Evolutionary conservation across 2,888 invertebrate species (phyloP).

Genomic region (Enoplolaimus lenunculus): DNA sequence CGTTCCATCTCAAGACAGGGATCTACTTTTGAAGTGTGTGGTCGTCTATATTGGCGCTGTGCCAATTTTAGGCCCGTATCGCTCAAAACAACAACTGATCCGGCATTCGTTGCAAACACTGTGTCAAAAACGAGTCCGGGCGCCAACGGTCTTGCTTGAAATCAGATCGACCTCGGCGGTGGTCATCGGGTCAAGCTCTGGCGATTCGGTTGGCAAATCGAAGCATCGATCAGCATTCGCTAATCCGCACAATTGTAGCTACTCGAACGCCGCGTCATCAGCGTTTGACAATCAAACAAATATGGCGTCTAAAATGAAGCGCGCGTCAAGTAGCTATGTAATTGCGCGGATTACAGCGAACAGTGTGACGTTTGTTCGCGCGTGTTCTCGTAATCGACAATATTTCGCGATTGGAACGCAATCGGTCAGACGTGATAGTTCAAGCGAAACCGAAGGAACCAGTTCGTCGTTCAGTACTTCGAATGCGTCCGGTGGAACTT

Average conservation of each 20-base stretch:
- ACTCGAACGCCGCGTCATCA: conserved; percentile 64
- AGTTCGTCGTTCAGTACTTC: not conserved
- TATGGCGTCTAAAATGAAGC: conserved; percentile 48
- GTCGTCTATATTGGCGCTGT: not conserved
- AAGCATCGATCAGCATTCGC: not conserved
- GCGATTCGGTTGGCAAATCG: too few species aligned
- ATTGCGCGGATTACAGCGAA: conserved; percentile 74
- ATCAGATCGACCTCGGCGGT: conserved; percentile 46
- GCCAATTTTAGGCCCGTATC: conserved; percentile 2
- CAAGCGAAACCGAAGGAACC: conserved; percentile 6
- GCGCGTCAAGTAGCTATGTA: conserved; percentile 51
- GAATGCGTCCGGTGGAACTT: conserved; percentile 20
- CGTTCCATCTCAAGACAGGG: too few species aligned
- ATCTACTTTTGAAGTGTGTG: not conserved
- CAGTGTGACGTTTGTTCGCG: conserved; percentile 71
- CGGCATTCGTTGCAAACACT: conserved; percentile 35
- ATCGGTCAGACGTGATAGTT: conserved; percentile 24
- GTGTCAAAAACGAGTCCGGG: conserved; percentile 41
- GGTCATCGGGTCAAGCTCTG: not conserved
- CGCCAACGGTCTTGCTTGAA: conserved; percentile 37
- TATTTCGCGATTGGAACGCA: conserved; percentile 81
- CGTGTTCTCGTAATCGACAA: conserved; percentile 72
- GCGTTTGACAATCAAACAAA: too few species aligned
- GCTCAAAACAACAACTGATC: conserved; percentile 13
- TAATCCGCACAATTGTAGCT: conserved; percentile 54